Conservation (phyloP, 2,888 invertebrate species). For the Sussaba pulchella region DNA sequence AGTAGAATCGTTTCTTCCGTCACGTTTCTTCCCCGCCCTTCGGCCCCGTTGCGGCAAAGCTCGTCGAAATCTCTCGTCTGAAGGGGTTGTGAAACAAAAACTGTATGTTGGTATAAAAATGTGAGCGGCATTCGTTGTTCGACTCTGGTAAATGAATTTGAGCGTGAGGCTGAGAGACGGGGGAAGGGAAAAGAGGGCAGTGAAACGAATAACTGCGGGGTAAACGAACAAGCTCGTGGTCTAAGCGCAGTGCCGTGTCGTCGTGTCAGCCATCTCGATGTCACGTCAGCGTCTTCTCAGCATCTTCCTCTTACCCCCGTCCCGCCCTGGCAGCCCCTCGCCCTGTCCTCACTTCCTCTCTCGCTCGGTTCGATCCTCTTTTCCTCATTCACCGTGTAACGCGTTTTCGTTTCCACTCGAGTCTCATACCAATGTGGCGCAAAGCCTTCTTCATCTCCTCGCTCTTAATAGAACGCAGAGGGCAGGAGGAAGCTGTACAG, state of each 20-base stretch:
- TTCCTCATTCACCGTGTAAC: constrained; percentile 84
- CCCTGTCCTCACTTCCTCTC: constrained; percentile 80
- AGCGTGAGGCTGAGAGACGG: neutral
- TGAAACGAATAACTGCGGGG: constrained; percentile 62
- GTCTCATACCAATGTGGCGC: constrained; percentile 22
- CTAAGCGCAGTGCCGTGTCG: constrained; percentile 82
- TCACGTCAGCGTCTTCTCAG: constrained; percentile 75
- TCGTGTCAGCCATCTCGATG: constrained; percentile 79
- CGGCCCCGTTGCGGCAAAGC: too few relatives aligned
- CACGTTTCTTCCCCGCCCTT: too few relatives aligned
- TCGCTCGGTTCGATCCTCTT: constrained; percentile 72
- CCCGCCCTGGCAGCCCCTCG: too few relatives aligned
- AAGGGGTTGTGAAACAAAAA: constrained; percentile 65
- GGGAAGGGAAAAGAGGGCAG: constrained; percentile 56
- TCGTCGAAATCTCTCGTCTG: constrained; percentile 42
- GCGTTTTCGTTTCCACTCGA: constrained; percentile 62
- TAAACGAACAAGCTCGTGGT: constrained; percentile 62
- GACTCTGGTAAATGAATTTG: constrained; percentile 2
- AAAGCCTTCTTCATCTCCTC: constrained; percentile 67
- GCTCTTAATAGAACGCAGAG: constrained; percentile 68
- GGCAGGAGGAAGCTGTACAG: constrained; percentile 7
- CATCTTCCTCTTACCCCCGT: constrained; percentile 81
- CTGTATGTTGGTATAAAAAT: constrained; percentile 67
- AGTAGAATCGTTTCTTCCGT: constrained; percentile 14
- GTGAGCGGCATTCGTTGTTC: constrained; percentile 68